Conservation (phyloP, 2,888 invertebrate species). For the Tupiocoris notatus region DNA sequence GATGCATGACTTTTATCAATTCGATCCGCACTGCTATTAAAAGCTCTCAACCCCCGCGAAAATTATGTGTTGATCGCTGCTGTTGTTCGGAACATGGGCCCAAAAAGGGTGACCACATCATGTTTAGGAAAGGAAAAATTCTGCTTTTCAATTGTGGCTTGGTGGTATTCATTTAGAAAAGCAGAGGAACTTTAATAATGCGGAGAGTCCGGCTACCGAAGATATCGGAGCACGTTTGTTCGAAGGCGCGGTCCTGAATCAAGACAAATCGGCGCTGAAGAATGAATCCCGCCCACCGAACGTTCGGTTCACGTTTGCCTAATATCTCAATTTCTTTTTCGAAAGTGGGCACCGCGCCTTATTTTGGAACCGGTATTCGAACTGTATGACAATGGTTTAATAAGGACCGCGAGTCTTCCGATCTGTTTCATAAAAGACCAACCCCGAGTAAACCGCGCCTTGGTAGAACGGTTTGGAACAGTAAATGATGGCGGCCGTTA, state of each 20-base stretch:
- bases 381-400: not conserved
- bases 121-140: too few species aligned
- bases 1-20: too few species aligned
- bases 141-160: too few species aligned
- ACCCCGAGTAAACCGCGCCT: not conserved
- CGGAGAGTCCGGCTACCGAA: not conserved
- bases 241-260: not conserved
- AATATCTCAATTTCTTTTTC: not conserved
- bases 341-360: not conserved
- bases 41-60: too few species aligned
- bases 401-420: not conserved
- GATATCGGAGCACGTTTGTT: not conserved
- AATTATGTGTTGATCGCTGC: too few species aligned
- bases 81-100: too few species aligned
- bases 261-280: not conserved
- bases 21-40: too few species aligned
- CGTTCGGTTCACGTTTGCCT: not conserved
- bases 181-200: too few species aligned
- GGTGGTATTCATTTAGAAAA: too few species aligned
- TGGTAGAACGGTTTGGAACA: not conserved
- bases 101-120: too few species aligned
- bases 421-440: not conserved
- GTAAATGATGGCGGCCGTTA: not conserved
- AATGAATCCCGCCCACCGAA: not conserved
- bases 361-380: not conserved